Percentiles rank a stretch among this genome's conserved stretches.
These are phyloP conservation scores for Silurus asotus DNA, from an alignment of 2,113 vertebrate genomes.

Conservation along the genomic window DNA sequence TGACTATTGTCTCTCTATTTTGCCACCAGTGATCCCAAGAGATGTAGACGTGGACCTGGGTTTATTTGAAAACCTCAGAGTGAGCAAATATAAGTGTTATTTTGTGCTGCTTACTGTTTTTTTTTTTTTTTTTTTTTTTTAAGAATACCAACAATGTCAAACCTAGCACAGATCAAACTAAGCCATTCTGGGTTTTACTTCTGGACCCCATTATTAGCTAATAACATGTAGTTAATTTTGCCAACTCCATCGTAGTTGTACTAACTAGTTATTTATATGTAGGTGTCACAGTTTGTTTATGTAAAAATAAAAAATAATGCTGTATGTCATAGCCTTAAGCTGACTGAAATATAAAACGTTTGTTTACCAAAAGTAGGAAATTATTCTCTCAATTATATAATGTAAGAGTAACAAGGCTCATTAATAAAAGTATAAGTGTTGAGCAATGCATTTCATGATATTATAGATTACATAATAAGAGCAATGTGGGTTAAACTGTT, in stretches of 20 bases:
- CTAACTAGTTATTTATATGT: not conserved
- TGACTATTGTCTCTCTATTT: not conserved
- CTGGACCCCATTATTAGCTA: not conserved
- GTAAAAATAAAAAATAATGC: not conserved
- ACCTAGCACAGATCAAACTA: not conserved
- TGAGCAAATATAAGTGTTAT: not conserved
- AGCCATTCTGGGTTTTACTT: not conserved
- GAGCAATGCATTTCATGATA: not conserved
- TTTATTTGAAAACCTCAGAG: not conserved
- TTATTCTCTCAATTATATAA: too few relatives aligned
- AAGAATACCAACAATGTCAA: not conserved
- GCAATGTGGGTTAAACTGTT: not conserved
- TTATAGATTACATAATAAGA: not conserved
- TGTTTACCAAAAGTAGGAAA: too few relatives aligned
- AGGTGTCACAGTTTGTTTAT: not conserved
- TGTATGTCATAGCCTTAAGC: not conserved
- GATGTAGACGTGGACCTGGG: not conserved
- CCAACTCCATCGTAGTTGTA: not conserved
- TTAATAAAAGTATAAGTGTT: not conserved
- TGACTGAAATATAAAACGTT: not conserved
- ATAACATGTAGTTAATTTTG: not conserved
- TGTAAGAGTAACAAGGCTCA: not conserved
- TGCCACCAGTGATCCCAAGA: not conserved
- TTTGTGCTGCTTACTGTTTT: not conserved
- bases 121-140: not conserved